Percentiles rank a stretch among this genome's conserved stretches.
Evolutionary conservation across 2,888 invertebrate genomes (phyloP).

Genomic region (Tryphoninae sp.): DNA sequence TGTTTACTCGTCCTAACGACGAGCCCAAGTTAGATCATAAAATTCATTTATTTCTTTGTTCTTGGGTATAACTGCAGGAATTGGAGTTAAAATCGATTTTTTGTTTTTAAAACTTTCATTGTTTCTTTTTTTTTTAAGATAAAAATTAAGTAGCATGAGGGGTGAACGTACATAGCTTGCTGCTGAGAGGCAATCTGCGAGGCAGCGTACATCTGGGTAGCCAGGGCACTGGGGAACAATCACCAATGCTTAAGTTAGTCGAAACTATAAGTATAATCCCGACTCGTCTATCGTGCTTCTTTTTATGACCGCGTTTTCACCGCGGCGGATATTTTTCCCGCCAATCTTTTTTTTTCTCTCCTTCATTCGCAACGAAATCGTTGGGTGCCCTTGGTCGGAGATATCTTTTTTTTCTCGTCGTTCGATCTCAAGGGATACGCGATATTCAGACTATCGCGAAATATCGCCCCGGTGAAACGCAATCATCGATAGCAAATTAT

Average conservation of each 20-base stretch:
- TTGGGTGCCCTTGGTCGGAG: too few relatives aligned
- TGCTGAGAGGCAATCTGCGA: slow-evolving; percentile 95
- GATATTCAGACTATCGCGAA: not conserved
- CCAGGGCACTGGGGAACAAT: slow-evolving; percentile 94
- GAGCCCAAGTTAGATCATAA: slow-evolving; percentile 27
- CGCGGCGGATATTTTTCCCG: slow-evolving; percentile 40
- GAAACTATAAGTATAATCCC: slow-evolving; percentile 74
- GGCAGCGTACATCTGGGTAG: slow-evolving; percentile 97
- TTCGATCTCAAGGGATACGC: slow-evolving; percentile 4
- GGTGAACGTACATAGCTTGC: slow-evolving; percentile 94
- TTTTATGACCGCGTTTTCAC: slow-evolving; percentile 51
- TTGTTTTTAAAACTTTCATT: slow-evolving; percentile 36
- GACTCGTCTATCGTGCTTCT: slow-evolving; percentile 62
- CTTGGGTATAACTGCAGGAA: slow-evolving; percentile 79
- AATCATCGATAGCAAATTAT: slow-evolving; percentile 44
- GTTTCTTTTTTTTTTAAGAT: slow-evolving; percentile 61
- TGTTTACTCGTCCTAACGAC: slow-evolving; percentile 7
- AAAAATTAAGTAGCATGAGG: slow-evolving; percentile 79
- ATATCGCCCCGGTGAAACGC: slow-evolving; percentile 47
- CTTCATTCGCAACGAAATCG: slow-evolving; percentile 1
- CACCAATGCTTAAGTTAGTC: slow-evolving; percentile 82
- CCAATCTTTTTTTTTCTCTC: slow-evolving; percentile 9
- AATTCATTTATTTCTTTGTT: slow-evolving; percentile 24
- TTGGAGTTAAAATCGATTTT: slow-evolving; percentile 73
- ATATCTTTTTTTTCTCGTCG: not conserved